Evolutionary conservation across 2,888 invertebrate species (phyloP).

Genomic region (Dynastes hyllus): DNA sequence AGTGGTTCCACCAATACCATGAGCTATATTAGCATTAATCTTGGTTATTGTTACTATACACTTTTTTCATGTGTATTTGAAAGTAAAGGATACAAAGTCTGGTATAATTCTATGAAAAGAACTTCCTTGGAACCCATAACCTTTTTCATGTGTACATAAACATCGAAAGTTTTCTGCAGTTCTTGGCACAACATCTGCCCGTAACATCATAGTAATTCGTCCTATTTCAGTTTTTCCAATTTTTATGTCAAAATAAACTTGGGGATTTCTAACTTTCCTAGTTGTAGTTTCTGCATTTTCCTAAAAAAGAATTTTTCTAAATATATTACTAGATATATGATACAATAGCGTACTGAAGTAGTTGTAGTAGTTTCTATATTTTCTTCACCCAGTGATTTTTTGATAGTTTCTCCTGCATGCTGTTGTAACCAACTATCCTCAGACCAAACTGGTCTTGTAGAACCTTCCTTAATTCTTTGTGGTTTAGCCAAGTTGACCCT

Average conservation of each 20-base stretch:
- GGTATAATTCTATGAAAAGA: conserved; percentile 96
- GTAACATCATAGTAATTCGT: conserved; percentile 91
- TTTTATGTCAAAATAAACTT: conserved; percentile 96
- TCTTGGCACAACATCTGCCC: conserved; percentile 94
- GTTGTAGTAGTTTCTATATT: conserved; percentile 63
- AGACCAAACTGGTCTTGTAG: conserved; percentile 96
- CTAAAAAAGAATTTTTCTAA: conserved; percentile 51
- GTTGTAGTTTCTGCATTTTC: conserved; percentile 56
- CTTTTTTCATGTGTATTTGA: too few species aligned
- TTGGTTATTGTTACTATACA: too few species aligned
- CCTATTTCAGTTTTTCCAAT: conserved; percentile 92
- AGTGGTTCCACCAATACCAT: too few species aligned
- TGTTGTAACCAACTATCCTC: conserved; percentile 99
- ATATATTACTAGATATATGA: not conserved
- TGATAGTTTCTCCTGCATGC: conserved; percentile 93
- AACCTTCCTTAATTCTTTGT: conserved; percentile 96
- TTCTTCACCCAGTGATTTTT: conserved; percentile 69
- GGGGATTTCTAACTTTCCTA: conserved; percentile 82
- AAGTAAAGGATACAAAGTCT: conserved; percentile 90
- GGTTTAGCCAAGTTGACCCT: conserved; percentile 98
- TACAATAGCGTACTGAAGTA: not conserved
- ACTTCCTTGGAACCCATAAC: conserved; percentile 95
- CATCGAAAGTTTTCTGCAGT: conserved; percentile 96
- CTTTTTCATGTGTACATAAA: conserved; percentile 96
- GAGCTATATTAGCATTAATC: too few species aligned